phyloP scores from a whole-genome alignment of 2,797 vertebrate species.

The Danio tinwini region DNA sequence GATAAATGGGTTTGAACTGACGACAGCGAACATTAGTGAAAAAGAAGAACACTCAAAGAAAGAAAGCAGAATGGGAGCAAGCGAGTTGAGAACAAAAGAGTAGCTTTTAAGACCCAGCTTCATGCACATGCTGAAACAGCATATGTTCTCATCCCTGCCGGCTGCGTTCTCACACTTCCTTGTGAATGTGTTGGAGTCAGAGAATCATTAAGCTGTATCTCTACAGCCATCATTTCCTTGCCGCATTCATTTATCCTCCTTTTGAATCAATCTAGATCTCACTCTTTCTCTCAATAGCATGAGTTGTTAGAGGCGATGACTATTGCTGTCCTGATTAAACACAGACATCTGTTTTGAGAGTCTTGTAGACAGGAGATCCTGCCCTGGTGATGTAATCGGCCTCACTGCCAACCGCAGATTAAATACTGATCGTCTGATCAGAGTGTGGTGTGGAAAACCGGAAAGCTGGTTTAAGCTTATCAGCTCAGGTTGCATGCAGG shows the following conservation, averaged over 20 bases:
- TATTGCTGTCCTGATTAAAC: conserved; percentile 34
- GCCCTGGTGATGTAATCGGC: conserved; percentile 36
- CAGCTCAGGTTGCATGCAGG: not conserved
- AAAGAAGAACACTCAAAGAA: not conserved
- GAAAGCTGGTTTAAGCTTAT: conserved; percentile 27
- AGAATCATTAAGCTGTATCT: conserved; percentile 36
- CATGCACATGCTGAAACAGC: conserved; percentile 18
- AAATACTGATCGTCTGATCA: conserved; percentile 28
- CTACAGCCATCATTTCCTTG: conserved; percentile 35
- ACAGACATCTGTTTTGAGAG: conserved; percentile 45
- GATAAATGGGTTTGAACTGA: not conserved
- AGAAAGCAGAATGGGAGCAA: not conserved
- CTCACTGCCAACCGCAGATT: conserved; percentile 24
- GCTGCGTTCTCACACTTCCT: conserved; percentile 18
- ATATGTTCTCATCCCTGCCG: conserved; percentile 15
- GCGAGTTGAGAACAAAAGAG: conserved; percentile 28
- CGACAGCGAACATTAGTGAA: not conserved
- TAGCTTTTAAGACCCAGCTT: conserved; percentile 16
- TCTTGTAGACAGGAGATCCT: conserved; percentile 17
- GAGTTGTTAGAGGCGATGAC: conserved; percentile 34
- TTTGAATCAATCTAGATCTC: not conserved
- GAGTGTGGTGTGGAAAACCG: conserved; percentile 7
- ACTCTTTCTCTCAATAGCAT: conserved; percentile 1
- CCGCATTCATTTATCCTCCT: conserved; percentile 35
- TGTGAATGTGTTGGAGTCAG: conserved; percentile 21